A percentile compares a stretch with the other conserved stretches of the same genome.
Conservation (phyloP, 2,888 invertebrate species). For the Polyploca ridens region DNA sequence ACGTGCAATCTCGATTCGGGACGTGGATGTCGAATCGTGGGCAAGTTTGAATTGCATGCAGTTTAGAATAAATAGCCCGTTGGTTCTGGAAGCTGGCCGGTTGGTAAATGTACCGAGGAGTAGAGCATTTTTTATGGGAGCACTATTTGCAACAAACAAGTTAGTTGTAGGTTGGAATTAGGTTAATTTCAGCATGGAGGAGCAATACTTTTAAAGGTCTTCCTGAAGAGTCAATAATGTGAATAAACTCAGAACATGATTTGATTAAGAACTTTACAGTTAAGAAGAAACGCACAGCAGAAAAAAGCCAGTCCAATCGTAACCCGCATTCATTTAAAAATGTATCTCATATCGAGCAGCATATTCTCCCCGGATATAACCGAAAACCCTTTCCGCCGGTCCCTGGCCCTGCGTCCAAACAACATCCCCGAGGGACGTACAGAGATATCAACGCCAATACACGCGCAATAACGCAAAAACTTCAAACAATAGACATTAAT, state of each 20-base stretch:
- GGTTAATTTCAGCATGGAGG: too few relatives aligned
- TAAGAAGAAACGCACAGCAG: neutral
- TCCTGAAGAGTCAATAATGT: neutral
- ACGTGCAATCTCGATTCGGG: constrained; percentile 38
- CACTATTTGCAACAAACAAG: neutral
- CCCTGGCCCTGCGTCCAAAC: constrained; percentile 3
- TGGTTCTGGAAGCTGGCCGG: constrained; percentile 16
- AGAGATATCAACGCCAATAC: constrained; percentile 53
- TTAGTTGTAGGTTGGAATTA: too few relatives aligned
- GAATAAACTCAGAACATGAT: neutral
- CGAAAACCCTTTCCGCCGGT: constrained; percentile 1
- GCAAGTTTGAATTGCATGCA: constrained; percentile 63
- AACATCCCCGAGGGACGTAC: neutral
- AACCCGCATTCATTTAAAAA: neutral
- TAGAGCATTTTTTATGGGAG: neutral
- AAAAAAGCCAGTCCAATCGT: neutral
- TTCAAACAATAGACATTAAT: constrained; percentile 83
- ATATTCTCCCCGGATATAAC: neutral
- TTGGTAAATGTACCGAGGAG: neutral
- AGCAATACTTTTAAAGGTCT: too few relatives aligned
- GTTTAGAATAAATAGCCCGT: constrained; percentile 56
- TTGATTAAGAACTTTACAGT: constrained; percentile 4
- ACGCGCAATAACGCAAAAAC: constrained; percentile 76
- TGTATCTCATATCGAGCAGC: constrained; percentile 4
- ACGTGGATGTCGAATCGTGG: constrained; percentile 48